A percentile compares a stretch with the other conserved stretches of the same genome.
Conservation (phyloP, 1,140 invertebrate genomes). For the Muscidifurax raptorellus region DNA sequence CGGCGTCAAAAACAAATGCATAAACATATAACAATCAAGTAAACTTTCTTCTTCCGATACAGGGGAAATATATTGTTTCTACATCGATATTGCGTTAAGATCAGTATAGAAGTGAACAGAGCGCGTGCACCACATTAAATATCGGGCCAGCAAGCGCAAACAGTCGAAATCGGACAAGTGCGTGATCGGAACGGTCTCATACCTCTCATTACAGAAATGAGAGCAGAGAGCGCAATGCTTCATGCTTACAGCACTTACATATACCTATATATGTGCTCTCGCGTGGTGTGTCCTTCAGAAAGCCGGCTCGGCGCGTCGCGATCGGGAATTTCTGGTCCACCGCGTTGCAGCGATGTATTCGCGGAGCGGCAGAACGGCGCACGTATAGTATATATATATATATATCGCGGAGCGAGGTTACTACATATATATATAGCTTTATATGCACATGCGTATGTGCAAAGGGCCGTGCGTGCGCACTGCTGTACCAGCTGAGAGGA, state of each 20-base stretch:
- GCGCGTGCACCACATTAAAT: not conserved
- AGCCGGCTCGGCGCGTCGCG: not conserved
- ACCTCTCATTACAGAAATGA: conserved; percentile 27
- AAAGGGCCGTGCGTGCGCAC: no score
- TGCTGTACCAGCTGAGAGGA: not conserved
- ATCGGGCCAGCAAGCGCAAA: not conserved
- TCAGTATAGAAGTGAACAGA: not conserved
- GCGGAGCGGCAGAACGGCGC: not conserved
- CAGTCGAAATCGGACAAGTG: not conserved
- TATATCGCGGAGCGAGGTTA: not conserved
- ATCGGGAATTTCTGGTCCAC: conserved; percentile 37
- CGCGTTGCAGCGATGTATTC: not conserved
- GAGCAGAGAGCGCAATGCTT: conserved; percentile 9
- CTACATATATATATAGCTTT: no score
- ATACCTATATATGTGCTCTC: not conserved
- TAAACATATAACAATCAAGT: no score
- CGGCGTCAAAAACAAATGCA: no score
- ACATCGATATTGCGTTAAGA: no score
- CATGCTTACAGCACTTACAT: not conserved
- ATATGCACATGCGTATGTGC: no score
- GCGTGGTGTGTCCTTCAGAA: conserved; percentile 20
- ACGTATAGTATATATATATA: not conserved
- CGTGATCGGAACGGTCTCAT: not conserved
- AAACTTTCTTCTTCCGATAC: not conserved
- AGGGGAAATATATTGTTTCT: not conserved